Conservation (phyloP, 2,797 vertebrate genomes). For the Micropoecilia bifurca region DNA sequence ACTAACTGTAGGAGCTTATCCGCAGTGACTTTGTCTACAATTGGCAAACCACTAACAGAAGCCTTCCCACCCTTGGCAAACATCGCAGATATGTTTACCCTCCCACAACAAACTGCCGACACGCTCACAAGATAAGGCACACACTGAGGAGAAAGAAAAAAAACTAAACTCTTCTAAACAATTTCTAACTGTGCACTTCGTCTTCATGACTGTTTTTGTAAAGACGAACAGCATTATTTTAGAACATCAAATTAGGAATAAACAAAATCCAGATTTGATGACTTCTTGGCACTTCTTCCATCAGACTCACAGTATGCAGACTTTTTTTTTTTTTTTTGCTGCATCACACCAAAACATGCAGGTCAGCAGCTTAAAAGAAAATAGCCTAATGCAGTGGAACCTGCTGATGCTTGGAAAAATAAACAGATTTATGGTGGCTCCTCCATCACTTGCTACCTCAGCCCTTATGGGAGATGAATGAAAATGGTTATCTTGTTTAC, state of each 20-base stretch:
- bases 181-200: neutral
- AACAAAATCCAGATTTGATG: neutral
- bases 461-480: constrained; percentile 27
- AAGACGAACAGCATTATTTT: neutral
- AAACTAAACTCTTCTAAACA: neutral
- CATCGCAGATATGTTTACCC: constrained; percentile 16
- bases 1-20: constrained; percentile 64
- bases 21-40: constrained; percentile 49
- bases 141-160: neutral
- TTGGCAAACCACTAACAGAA: constrained; percentile 63
- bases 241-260: neutral
- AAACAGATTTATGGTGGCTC: constrained; percentile 36
- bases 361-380: constrained; percentile 58
- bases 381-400: constrained; percentile 28
- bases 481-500: constrained; percentile 26
- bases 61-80: constrained; percentile 63
- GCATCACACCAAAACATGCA: constrained; percentile 43
- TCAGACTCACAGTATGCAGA: constrained; percentile 17
- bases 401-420: constrained; percentile 44
- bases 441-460: constrained; percentile 36
- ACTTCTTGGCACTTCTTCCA: neutral
- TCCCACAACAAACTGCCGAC: constrained; percentile 15
- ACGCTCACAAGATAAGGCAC: constrained; percentile 1
- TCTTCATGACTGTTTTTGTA: neutral
- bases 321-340: constrained; percentile 22